phyloP scores from a whole-genome alignment of 2,797 vertebrate species.

The Notamacropus eugenii region DNA sequence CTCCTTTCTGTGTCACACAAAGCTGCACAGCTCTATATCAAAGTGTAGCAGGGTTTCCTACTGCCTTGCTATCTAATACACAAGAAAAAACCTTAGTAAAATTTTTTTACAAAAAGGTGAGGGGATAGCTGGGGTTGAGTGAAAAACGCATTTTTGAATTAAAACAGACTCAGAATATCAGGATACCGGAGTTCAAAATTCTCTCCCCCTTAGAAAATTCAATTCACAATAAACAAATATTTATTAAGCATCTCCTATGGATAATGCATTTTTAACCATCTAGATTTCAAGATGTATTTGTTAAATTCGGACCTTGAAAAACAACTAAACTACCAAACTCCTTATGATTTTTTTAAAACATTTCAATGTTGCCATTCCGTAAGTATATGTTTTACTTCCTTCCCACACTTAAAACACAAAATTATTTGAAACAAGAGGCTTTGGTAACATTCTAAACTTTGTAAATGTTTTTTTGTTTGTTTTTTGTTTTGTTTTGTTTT shows the following conservation, averaged over 20 bases:
- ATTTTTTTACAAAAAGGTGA: neutral
- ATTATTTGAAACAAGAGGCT: slow-evolving; percentile 22
- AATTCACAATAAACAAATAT: neutral
- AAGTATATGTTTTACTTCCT: slow-evolving; percentile 5
- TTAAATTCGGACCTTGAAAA: neutral
- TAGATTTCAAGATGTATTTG: neutral
- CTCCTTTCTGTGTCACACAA: neutral
- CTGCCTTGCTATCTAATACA: neutral
- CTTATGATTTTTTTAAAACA: neutral
- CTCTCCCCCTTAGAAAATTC: slow-evolving; percentile 7
- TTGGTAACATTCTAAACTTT: neutral
- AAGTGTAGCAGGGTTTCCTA: neutral
- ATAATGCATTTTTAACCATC: neutral
- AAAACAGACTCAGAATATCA: neutral
- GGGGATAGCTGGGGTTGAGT: neutral
- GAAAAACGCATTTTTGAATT: neutral
- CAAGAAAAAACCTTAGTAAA: neutral
- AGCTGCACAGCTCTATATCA: neutral
- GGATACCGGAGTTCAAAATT: neutral
- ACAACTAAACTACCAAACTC: neutral
- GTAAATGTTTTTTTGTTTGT: neutral
- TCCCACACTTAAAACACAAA: slow-evolving; percentile 38
- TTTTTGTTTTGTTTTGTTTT: neutral
- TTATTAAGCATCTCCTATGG: neutral
- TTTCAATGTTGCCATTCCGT: neutral